Evolutionary conservation across 2,797 vertebrate species (phyloP), one percentile per base, ranked within the genome.

Genomic region (Eupleurogrammus muticus): DNA sequence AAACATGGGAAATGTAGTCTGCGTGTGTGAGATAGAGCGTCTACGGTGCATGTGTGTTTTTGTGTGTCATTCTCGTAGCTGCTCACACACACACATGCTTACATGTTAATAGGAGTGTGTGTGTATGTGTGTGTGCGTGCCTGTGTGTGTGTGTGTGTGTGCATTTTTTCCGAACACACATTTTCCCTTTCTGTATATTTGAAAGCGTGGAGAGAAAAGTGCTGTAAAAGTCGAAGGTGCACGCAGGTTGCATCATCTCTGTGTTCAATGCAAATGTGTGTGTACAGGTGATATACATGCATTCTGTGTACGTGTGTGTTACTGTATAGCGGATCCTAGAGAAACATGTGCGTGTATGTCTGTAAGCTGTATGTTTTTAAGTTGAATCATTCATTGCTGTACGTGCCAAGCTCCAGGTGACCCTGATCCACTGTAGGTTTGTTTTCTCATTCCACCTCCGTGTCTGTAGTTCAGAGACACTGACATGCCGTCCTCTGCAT

Each of bases 381-480:
- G 72, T 82, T 87, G 79, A 89, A 74, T 75, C 65, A 82, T 82
- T 89, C 77, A 74, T 84, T 81, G 84, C 80, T 90, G 86, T 90
- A 90, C 20, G 91, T 92, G 92, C 91, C 92, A 92, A 92, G 89
- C 88, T 89, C 88, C 87, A 84, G 76, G 66, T 86, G 76, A 88
- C 73, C 75, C 87, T 73, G 71, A 87, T 66, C 86, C 71, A 66
- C 74, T 77, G 76, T 84, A 85, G 81, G 75, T 74, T 72, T 81
- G 63, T 88, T 90, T 82, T 70, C 57, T 82, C 52, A 49, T 53
- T 70, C 66, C 67, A 82, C 61, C 58, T 82, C 56, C 60, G 73
- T 80, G 79, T 89, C 77, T 87, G 83, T 83, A 84, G 82, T 49
- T 66, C 80, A 77, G 74, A 79, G 77, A 86, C 82, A 67, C 73